These are phyloP conservation scores for Sisyra nigra DNA, from an alignment of 2,888 invertebrate genomes.

Conservation along the genomic window DNA sequence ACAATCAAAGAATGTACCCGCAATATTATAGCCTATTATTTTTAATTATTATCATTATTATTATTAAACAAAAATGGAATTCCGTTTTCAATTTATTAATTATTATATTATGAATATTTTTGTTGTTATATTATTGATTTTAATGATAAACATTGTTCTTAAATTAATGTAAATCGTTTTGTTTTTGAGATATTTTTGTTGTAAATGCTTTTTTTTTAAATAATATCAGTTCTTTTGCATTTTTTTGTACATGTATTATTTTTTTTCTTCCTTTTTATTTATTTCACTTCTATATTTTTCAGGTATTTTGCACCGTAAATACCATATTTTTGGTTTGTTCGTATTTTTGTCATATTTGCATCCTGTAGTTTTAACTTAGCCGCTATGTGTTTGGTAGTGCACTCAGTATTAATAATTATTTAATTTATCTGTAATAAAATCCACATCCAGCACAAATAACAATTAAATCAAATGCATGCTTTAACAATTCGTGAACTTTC, in stretches of 20 bases:
- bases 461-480: too few relatives aligned
- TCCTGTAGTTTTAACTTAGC: too few relatives aligned
- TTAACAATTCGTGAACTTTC: too few relatives aligned
- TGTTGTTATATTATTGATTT: slow-evolving; percentile 43
- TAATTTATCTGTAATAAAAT: too few relatives aligned
- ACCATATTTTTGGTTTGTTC: not conserved
- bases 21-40: slow-evolving; percentile 4
- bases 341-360: too few relatives aligned
- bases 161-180: slow-evolving; percentile 64
- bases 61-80: slow-evolving; percentile 10
- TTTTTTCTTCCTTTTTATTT: slow-evolving; percentile 10
- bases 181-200: slow-evolving; percentile 61
- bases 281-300: not conserved
- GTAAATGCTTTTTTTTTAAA: slow-evolving; percentile 51
- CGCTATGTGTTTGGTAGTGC: too few relatives aligned
- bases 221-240: slow-evolving; percentile 59
- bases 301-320: not conserved
- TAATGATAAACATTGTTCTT: slow-evolving; percentile 54
- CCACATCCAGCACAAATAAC: too few relatives aligned
- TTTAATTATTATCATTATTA: too few relatives aligned
- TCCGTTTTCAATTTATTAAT: slow-evolving; percentile 37
- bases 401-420: too few relatives aligned
- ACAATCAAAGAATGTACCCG: slow-evolving; percentile 7
- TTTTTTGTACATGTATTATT: slow-evolving; percentile 26
- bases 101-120: slow-evolving; percentile 43